Conservation (phyloP, 2,888 invertebrate genomes). For the Ectemnius cavifrons region DNA sequence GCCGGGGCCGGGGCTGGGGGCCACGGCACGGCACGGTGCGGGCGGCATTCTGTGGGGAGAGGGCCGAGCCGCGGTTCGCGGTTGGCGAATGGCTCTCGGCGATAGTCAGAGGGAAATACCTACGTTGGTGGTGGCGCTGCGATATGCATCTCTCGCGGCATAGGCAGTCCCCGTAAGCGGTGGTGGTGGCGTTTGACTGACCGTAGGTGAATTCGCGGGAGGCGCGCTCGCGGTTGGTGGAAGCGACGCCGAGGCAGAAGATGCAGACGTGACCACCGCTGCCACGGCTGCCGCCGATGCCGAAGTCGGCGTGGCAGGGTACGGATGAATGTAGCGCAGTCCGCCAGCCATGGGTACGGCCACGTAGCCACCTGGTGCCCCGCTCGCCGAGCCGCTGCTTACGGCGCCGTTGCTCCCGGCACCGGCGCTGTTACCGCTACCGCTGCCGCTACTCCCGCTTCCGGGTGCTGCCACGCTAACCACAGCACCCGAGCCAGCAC, state of each 20-base stretch:
- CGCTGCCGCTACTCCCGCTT: slow-evolving; percentile 43
- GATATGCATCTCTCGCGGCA: slow-evolving; percentile 72
- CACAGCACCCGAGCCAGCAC: slow-evolving; percentile 40
- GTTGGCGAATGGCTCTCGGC: not conserved
- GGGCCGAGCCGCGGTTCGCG: not conserved
- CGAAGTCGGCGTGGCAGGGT: slow-evolving; percentile 74
- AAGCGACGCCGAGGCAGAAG: slow-evolving; percentile 67
- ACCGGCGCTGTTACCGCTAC: slow-evolving; percentile 39
- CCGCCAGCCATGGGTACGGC: slow-evolving; percentile 79
- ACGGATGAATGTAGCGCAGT: slow-evolving; percentile 75
- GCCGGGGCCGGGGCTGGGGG: not conserved
- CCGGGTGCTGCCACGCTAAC: slow-evolving; percentile 33
- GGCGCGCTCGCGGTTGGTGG: slow-evolving; percentile 49
- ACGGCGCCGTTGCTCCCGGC: slow-evolving; percentile 61
- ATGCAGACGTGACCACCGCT: slow-evolving; percentile 54
- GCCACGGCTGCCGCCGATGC: slow-evolving; percentile 52
- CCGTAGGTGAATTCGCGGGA: slow-evolving; percentile 67
- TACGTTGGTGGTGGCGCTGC: slow-evolving; percentile 73
- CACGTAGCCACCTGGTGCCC: slow-evolving; percentile 59
- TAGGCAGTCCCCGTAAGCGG: slow-evolving; percentile 74
- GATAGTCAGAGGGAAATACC: slow-evolving; percentile 54
- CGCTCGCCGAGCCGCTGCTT: slow-evolving; percentile 66
- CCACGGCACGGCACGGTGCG: not conserved
- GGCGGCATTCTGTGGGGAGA: not conserved
- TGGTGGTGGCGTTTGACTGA: slow-evolving; percentile 77